phyloP scores from a whole-genome alignment of 2,797 vertebrate species.

The Sebastes hubbsi region DNA sequence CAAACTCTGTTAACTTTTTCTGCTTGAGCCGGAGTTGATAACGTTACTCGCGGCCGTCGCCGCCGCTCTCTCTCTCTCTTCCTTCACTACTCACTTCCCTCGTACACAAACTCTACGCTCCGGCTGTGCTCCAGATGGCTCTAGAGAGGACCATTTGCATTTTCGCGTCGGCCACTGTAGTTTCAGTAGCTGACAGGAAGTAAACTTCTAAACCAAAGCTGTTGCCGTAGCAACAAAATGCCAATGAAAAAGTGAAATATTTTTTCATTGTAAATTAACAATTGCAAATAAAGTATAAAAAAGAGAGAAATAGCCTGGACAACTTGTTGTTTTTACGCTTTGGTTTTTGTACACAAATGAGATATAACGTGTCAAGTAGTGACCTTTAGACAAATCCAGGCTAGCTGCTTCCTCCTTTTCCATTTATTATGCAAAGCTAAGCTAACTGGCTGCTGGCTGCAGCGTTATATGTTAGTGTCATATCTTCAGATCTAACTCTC shows the following conservation, averaged over 20 bases:
- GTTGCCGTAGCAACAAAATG: not conserved
- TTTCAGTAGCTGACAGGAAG: not conserved
- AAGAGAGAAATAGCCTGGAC: not conserved
- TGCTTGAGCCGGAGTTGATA: too few relatives aligned
- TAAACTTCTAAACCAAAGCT: not conserved
- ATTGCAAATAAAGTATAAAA: not conserved
- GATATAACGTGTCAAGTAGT: not conserved
- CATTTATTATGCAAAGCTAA: not conserved
- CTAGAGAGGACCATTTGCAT: too few relatives aligned
- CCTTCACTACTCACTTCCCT: too few relatives aligned
- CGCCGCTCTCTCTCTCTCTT: too few relatives aligned
- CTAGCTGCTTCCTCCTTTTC: not conserved
- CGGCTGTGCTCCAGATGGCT: too few relatives aligned
- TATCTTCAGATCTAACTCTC: not conserved
- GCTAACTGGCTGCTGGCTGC: not conserved
- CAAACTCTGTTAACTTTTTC: too few relatives aligned
- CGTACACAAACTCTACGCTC: accelerated
- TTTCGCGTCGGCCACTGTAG: too few relatives aligned
- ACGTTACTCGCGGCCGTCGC: too few relatives aligned
- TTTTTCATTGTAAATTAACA: not conserved
- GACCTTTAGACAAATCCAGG: not conserved
- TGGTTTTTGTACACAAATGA: not conserved
- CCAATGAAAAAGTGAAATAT: not conserved
- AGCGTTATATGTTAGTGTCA: not conserved
- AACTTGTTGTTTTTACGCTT: not conserved